Conservation (phyloP, 2,797 vertebrate species). For the Pseudomugil gertrudae region DNA sequence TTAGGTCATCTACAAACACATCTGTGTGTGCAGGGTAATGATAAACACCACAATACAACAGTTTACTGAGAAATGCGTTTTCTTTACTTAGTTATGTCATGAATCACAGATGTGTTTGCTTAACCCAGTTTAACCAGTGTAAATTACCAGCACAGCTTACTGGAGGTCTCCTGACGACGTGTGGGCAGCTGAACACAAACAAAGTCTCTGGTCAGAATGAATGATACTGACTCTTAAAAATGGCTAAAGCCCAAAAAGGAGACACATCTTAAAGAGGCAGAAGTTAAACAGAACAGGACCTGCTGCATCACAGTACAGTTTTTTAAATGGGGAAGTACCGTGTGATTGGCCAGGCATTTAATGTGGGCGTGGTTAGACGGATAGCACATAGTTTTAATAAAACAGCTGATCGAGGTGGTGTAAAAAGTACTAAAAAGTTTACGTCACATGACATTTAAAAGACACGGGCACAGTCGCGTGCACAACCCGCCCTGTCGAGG, state of each 20-base stretch:
- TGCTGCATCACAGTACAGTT: background rate
- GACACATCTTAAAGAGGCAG: background rate
- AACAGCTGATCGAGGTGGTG: too few species aligned
- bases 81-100: background rate
- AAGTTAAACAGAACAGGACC: background rate
- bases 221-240: too few species aligned
- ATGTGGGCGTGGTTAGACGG: too few species aligned
- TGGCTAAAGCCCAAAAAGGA: background rate
- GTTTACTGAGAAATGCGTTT: background rate
- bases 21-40: background rate
- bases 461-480: too few species aligned
- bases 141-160: slow-evolving; percentile 20
- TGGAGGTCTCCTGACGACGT: slow-evolving; percentile 31
- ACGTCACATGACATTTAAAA: too few species aligned
- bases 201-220: too few species aligned
- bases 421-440: too few species aligned
- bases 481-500: too few species aligned
- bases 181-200: slow-evolving; percentile 31
- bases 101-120: slow-evolving; percentile 46
- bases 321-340: too few species aligned
- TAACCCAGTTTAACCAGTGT: slow-evolving; percentile 32
- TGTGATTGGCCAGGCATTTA: too few species aligned
- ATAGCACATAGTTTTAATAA: too few species aligned
- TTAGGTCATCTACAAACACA: slow-evolving; percentile 42
- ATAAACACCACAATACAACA: background rate